Percentiles rank a stretch among this genome's conserved stretches.
These are phyloP conservation scores for Vulpes ferrilata DNA, from an alignment of 2,113 vertebrate genomes.

Conservation along the genomic window DNA sequence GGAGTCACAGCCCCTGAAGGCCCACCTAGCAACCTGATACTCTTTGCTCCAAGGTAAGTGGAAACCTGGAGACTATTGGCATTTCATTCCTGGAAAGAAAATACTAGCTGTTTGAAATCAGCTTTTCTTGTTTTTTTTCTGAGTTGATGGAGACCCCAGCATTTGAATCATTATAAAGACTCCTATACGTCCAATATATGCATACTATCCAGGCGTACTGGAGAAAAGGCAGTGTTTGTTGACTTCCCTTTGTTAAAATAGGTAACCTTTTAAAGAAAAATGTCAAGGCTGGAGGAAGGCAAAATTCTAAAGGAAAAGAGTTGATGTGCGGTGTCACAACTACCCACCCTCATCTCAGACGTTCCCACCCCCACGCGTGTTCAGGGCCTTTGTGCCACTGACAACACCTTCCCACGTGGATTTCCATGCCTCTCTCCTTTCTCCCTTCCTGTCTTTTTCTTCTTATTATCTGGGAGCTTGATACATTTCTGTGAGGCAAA, in stretches of 20 bases:
- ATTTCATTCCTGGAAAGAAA: constrained; percentile 47
- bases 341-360: neutral
- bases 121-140: neutral
- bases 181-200: neutral
- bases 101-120: neutral
- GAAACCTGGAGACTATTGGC: neutral
- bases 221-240: neutral
- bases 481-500: constrained; percentile 56
- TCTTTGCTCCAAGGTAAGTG: constrained; percentile 1
- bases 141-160: neutral
- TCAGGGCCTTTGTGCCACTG: neutral
- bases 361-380: fast-evolving
- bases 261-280: constrained; percentile 46
- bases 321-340: neutral
- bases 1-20: constrained; percentile 4
- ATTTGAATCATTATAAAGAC: neutral
- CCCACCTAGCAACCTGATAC: neutral
- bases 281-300: neutral
- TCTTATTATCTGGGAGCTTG: constrained; percentile 60
- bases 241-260: neutral
- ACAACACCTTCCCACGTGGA: neutral
- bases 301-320: neutral
- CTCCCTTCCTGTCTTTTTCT: constrained; percentile 41
- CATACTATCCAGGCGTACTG: neutral
- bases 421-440: neutral